Percentiles rank a stretch among this genome's conserved stretches.
Evolutionary conservation across 2,113 vertebrate species (phyloP).

Genomic region (Ptychochromis oligacanthus): DNA sequence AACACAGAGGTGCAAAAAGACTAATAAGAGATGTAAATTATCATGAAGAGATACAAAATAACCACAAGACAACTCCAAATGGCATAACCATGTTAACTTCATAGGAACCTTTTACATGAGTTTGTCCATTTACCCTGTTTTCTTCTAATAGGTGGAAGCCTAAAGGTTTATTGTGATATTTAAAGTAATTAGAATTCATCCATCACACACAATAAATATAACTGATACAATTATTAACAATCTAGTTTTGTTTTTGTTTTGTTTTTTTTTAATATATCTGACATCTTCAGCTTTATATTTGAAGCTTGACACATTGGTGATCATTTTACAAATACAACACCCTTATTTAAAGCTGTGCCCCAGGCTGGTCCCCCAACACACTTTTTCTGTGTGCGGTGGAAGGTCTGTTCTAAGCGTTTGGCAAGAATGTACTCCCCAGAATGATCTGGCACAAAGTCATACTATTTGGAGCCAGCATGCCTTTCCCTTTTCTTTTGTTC

Average conservation of each 20-base stretch:
- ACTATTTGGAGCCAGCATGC: background rate
- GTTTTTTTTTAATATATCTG: too few species aligned
- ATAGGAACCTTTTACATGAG: background rate
- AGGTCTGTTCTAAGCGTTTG: background rate
- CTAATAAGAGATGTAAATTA: too few species aligned
- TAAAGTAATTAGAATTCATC: background rate
- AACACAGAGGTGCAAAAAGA: too few species aligned
- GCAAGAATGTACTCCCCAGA: background rate
- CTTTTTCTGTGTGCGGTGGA: too few species aligned
- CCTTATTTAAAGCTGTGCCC: background rate
- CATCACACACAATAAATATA: background rate
- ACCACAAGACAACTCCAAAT: too few species aligned
- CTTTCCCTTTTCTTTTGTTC: background rate
- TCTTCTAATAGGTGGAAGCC: background rate
- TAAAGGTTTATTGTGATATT: background rate
- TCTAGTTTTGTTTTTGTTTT: too few species aligned
- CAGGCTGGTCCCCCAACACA: background rate
- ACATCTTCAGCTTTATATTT: background rate
- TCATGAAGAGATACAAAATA: too few species aligned
- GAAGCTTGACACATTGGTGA: too few species aligned
- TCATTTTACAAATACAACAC: too few species aligned
- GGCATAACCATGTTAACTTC: background rate
- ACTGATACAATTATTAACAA: background rate
- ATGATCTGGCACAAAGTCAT: slow-evolving; percentile 15
- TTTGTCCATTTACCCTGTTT: background rate